Percentiles rank a stretch among this genome's conserved stretches.
Evolutionary conservation across 2,888 invertebrate species (phyloP).

Genomic region (Philaethria dido): DNA sequence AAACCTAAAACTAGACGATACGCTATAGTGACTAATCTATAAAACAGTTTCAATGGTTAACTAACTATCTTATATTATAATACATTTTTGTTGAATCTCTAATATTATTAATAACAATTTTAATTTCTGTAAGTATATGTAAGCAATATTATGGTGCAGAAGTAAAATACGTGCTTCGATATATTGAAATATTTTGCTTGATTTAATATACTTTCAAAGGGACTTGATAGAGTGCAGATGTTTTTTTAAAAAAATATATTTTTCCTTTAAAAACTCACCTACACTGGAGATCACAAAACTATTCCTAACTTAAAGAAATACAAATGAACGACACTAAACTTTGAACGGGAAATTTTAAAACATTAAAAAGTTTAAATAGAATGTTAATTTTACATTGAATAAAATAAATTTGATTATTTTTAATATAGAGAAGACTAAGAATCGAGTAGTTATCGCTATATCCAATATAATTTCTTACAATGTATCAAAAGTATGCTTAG

Average conservation of each 20-base stretch:
- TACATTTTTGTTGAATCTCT: slow-evolving; percentile 44
- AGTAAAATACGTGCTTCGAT: slow-evolving; percentile 26
- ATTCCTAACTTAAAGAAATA: slow-evolving; percentile 65
- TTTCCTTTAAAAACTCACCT: slow-evolving; percentile 55
- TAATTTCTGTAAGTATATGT: slow-evolving; percentile 34
- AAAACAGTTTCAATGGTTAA: slow-evolving; percentile 43
- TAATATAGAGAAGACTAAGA: slow-evolving; percentile 9
- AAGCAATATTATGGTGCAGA: slow-evolving; percentile 32
- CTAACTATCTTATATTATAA: slow-evolving; percentile 40
- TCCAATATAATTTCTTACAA: slow-evolving; percentile 22
- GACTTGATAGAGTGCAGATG: slow-evolving; percentile 5
- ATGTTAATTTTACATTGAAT: slow-evolving; percentile 20
- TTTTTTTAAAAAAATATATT: neutral
- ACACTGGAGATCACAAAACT: slow-evolving; percentile 77
- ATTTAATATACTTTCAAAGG: slow-evolving; percentile 15
- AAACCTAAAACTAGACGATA: slow-evolving; percentile 41
- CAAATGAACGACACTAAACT: slow-evolving; percentile 35
- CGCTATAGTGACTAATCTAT: slow-evolving; percentile 42
- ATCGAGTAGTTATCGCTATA: slow-evolving; percentile 7
- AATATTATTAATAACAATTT: slow-evolving; percentile 35
- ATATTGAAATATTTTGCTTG: slow-evolving; percentile 12
- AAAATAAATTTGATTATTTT: slow-evolving; percentile 14
- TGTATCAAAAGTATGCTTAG: slow-evolving; percentile 16
- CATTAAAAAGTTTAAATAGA: slow-evolving; percentile 1
- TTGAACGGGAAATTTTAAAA: neutral